Evolutionary conservation across 1,140 invertebrate genomes (phyloP), one percentile per base, ranked within the genome.

Genomic region (Drosophila carrolli): DNA sequence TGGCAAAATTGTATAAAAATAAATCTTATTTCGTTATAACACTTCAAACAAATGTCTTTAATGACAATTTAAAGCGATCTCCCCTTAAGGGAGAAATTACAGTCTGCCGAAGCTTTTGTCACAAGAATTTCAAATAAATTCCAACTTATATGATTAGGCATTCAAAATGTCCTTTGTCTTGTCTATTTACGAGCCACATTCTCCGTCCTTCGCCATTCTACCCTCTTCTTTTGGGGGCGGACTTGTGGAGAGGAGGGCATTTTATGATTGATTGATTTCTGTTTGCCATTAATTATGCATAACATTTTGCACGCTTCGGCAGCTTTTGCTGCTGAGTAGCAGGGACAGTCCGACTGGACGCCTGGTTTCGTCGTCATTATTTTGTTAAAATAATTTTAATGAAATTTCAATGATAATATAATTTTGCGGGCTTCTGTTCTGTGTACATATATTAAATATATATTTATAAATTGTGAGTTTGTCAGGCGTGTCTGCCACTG

Each of bases 241-340:
- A 4, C n/a, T 19, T 32, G 43, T 32, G 43, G 11, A 11, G 57
- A 50, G 44, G 59, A 65, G 88, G 83, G 82, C 83, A 82, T 79
- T 86, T 88, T 78, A 82, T 86, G 83, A 86, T 86, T 86, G 83
- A 86, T 86, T 86, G 83, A 82, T 86, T 86, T 88, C 71, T 81
- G 83, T 86, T 86, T 79, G 78, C 68, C 61, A 86, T 86, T 83
- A 88, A 86, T 86, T 88, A 86, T 86, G 83, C 66, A 86, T 86
- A 75, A 79, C 79, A 88, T 86, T 86, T 88, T 86, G 66, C 79
- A 76, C 83, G 83, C 79, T 79, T 82, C 75, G 54, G 56, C 74
- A 56, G 71, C 78, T 72, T 75, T 78, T 81, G 81, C 58, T 50
- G 47, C 46, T 63, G 58, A 53, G 38, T 23, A 61, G 29, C 43